These are phyloP conservation scores for Astreopora myriophthalma DNA, from an alignment of 64 coral and sea anemone species.

Conservation along the genomic window DNA sequence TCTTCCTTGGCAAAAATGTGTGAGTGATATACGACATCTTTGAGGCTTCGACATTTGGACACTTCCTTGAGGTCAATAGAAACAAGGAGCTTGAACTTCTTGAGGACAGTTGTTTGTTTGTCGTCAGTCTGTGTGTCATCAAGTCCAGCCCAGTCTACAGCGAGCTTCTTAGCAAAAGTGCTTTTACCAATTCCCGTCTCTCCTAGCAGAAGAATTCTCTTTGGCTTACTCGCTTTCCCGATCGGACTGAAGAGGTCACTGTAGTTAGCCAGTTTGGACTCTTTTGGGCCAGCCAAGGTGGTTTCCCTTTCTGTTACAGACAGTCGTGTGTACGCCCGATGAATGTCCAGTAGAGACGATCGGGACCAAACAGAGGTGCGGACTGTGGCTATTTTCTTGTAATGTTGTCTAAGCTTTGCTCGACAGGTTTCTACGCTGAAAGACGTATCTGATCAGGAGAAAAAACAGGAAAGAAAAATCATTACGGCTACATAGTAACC, in stretches of 20 bases:
- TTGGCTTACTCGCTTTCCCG: neutral
- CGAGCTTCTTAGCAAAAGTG: neutral
- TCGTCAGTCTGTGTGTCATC: neutral
- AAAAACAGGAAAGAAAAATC: too few relatives aligned
- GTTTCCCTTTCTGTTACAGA: neutral
- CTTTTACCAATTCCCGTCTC: neutral
- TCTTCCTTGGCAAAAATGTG: neutral
- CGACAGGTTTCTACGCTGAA: neutral
- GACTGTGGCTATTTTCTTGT: neutral
- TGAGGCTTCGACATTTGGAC: neutral
- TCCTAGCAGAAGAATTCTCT: slow-evolving; percentile 4
- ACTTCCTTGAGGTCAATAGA: neutral
- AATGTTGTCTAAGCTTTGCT: neutral
- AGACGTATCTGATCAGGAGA: too few relatives aligned
- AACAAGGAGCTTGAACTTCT: neutral
- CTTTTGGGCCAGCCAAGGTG: too few relatives aligned
- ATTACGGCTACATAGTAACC: too few relatives aligned
- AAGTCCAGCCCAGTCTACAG: slow-evolving; percentile 14
- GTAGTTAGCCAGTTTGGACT: too few relatives aligned
- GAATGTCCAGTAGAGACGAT: neutral
- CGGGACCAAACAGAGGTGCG: neutral
- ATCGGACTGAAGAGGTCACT: neutral
- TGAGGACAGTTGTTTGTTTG: too few relatives aligned
- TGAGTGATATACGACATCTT: neutral
- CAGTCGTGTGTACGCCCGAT: neutral